Percentiles rank a stretch among this genome's conserved stretches.
Conservation (phyloP, 23 tunicate species). For the Halocynthia aurantium region DNA sequence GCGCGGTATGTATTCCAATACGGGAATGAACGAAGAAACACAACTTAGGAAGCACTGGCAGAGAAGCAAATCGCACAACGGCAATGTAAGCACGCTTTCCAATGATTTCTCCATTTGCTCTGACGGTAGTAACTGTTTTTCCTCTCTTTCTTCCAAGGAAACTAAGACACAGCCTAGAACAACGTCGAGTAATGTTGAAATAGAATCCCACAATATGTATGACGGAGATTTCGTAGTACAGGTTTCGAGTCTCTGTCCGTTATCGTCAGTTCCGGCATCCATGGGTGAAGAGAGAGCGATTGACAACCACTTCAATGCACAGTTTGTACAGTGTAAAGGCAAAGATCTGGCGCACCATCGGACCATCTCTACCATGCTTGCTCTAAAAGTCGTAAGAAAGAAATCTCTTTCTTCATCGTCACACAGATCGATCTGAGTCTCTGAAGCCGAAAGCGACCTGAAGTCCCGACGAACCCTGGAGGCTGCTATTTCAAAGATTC, state of each 20-base stretch:
- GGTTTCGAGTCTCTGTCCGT: neutral
- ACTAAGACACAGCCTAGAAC: neutral
- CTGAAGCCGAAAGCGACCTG: neutral
- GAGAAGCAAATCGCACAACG: neutral
- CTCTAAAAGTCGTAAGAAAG: slow-evolving; percentile 7
- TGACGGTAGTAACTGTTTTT: neutral
- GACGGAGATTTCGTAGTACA: slow-evolving; percentile 5
- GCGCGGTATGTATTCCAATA: neutral
- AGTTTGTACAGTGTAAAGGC: slow-evolving; percentile 19
- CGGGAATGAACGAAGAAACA: slow-evolving; percentile 2
- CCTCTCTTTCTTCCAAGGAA: neutral
- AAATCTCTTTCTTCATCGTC: slow-evolving; percentile 42
- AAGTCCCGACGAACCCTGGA: slow-evolving; percentile 9
- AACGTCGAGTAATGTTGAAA: slow-evolving; percentile 1
- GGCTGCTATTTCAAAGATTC: slow-evolving; percentile 30
- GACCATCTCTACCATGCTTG: slow-evolving; percentile 24
- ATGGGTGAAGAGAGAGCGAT: slow-evolving; percentile 2
- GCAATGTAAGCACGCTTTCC: neutral
- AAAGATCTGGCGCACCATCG: slow-evolving; percentile 26
- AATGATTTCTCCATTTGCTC: neutral
- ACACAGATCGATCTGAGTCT: slow-evolving; percentile 51
- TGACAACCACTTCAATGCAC: neutral
- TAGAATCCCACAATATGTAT: slow-evolving; percentile 8
- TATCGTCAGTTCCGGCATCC: neutral
- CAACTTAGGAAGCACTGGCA: slow-evolving; percentile 9